phyloP scores from a whole-genome alignment of 2,797 vertebrate species.

The Dicrostonyx torquatus region DNA sequence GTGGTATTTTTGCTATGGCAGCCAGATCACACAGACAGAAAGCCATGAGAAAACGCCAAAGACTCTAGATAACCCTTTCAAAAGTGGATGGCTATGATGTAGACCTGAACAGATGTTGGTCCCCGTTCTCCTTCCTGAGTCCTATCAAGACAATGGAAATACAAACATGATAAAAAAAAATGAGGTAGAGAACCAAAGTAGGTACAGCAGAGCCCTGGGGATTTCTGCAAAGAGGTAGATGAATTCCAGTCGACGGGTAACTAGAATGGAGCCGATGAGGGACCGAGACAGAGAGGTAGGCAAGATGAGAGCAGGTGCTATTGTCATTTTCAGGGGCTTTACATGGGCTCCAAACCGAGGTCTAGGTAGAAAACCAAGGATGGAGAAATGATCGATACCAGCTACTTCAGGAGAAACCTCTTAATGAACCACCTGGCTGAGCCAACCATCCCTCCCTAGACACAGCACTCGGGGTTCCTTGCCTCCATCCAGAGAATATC shows the following conservation, averaged over 20 bases:
- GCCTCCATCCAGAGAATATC: background rate
- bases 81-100: background rate
- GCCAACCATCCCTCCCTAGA: background rate
- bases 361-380: background rate
- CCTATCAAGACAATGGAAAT: background rate
- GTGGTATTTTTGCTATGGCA: background rate
- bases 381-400: background rate
- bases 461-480: background rate
- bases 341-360: background rate
- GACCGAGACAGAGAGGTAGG: background rate
- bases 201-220: background rate
- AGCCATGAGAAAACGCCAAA: background rate
- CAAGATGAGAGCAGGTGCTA: accelerated
- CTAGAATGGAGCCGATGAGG: background rate
- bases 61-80: background rate
- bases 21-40: background rate
- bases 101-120: background rate
- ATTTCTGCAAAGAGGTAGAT: background rate
- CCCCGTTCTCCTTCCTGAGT: background rate
- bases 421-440: background rate
- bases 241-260: background rate
- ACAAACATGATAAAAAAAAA: background rate
- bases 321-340: background rate
- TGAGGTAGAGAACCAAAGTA: background rate
- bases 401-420: background rate